Evolutionary conservation across 2,113 vertebrate genomes (phyloP).

Genomic region (Seriola dumerili): DNA sequence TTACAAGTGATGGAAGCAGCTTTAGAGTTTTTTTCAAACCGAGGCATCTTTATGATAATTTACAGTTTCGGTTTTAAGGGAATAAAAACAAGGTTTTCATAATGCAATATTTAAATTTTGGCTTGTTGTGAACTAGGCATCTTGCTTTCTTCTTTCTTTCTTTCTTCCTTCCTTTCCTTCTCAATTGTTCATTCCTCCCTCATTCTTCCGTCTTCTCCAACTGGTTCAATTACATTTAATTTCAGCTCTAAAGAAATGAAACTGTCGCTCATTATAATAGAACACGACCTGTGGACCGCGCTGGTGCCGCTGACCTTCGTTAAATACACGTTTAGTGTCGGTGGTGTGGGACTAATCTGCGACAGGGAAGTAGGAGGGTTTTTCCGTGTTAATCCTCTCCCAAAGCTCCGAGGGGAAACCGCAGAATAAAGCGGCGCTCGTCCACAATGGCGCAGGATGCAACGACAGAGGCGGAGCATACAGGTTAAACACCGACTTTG

Average conservation of each 20-base stretch:
- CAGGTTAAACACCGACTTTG: constrained; percentile 65
- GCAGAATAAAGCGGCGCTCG: background rate
- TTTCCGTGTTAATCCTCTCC: constrained; percentile 71
- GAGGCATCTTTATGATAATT: too few relatives aligned
- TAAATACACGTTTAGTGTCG: background rate
- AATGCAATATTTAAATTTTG: too few relatives aligned
- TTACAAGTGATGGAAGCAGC: too few relatives aligned
- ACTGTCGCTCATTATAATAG: background rate
- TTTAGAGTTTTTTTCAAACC: too few relatives aligned
- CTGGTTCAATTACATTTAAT: background rate
- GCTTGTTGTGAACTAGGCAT: too few relatives aligned
- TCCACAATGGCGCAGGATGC: constrained; percentile 49
- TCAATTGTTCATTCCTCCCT: too few relatives aligned
- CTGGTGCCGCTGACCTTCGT: fast-evolving
- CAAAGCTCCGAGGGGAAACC: constrained; percentile 10
- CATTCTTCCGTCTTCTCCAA: background rate
- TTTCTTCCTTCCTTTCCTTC: background rate
- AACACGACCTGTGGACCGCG: background rate
- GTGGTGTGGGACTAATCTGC: constrained; percentile 55
- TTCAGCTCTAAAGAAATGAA: background rate
- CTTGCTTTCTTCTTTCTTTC: too few relatives aligned
- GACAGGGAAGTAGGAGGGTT: constrained; percentile 71
- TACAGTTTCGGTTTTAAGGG: too few relatives aligned
- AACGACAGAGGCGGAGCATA: constrained; percentile 7
- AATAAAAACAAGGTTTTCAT: too few relatives aligned